phyloP scores from a whole-genome alignment of 2,113 vertebrate genomes.

The Mormyrus iriodes region DNA sequence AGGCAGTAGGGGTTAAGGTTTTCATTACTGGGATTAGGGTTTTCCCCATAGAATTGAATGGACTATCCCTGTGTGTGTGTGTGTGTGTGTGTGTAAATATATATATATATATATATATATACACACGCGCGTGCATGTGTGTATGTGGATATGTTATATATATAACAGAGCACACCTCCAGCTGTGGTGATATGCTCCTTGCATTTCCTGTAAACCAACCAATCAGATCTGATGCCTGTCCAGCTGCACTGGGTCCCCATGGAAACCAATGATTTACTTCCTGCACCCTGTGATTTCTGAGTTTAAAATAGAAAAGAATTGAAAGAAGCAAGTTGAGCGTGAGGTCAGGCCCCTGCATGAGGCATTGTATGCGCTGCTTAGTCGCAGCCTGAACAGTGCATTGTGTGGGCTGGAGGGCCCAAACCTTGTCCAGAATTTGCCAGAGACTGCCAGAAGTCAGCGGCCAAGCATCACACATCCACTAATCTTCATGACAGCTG shows the following conservation, averaged over 20 bases:
- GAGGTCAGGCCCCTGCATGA: not conserved
- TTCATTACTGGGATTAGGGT: not conserved
- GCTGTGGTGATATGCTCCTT: constrained; percentile 35
- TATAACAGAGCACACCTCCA: constrained; percentile 1
- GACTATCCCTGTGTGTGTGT: not conserved
- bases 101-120: too few species aligned
- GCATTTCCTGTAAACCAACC: constrained; percentile 31
- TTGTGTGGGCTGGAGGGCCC: not conserved
- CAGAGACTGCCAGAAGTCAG: not conserved
- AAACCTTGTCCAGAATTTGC: not conserved
- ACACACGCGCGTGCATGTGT: too few species aligned
- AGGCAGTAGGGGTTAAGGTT: not conserved
- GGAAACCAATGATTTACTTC: constrained; percentile 38
- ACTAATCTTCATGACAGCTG: not conserved
- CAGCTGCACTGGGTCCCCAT: constrained; percentile 32
- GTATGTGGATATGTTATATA: not conserved
- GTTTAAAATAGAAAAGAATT: constrained; percentile 39
- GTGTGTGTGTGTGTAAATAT: constrained; percentile 15
- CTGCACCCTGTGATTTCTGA: constrained; percentile 37
- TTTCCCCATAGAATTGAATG: not conserved
- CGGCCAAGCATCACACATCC: not conserved
- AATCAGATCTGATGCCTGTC: constrained; percentile 36
- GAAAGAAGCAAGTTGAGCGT: constrained; percentile 5
- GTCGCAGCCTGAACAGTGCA: not conserved
- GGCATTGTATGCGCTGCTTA: not conserved